Evolutionary conservation across 2,888 invertebrate species (phyloP).

Genomic region (Alviniconcha strummeri): DNA sequence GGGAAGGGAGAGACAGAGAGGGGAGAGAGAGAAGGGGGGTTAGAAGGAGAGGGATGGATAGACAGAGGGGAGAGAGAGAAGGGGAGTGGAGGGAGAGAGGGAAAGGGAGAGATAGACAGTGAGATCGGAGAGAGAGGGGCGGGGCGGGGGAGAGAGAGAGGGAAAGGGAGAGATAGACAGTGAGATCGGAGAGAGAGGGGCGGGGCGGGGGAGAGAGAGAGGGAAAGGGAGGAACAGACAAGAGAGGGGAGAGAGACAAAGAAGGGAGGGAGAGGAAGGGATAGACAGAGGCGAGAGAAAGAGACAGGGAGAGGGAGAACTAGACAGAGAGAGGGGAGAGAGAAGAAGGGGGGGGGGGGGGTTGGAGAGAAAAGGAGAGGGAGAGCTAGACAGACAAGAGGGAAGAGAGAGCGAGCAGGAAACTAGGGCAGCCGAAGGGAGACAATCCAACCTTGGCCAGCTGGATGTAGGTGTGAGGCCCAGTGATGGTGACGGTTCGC

Average conservation of each 20-base stretch:
- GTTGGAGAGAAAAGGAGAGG: background rate
- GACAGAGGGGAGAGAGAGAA: background rate
- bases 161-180: background rate
- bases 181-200: background rate
- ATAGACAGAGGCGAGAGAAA: background rate
- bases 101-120: background rate
- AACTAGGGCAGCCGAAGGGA: background rate
- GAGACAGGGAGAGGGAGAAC: background rate
- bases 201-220: background rate
- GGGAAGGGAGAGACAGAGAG: background rate
- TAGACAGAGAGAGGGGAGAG: background rate
- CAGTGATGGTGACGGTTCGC: constrained; percentile 75
- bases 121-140: background rate
- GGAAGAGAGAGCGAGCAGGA: background rate
- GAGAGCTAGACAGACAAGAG: background rate
- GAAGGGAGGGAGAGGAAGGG: too few relatives aligned
- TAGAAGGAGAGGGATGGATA: background rate
- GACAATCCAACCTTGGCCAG: constrained; percentile 78
- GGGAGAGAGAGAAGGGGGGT: background rate
- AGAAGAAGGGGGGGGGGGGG: background rate
- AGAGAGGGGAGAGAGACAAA: too few relatives aligned
- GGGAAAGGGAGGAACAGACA: background rate
- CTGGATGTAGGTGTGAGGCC: constrained; percentile 84
- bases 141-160: background rate
- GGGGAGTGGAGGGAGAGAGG: background rate